Evolutionary conservation across 2,888 invertebrate species (phyloP), one percentile per base, ranked within the genome.

Genomic region (Lypha dubia): DNA sequence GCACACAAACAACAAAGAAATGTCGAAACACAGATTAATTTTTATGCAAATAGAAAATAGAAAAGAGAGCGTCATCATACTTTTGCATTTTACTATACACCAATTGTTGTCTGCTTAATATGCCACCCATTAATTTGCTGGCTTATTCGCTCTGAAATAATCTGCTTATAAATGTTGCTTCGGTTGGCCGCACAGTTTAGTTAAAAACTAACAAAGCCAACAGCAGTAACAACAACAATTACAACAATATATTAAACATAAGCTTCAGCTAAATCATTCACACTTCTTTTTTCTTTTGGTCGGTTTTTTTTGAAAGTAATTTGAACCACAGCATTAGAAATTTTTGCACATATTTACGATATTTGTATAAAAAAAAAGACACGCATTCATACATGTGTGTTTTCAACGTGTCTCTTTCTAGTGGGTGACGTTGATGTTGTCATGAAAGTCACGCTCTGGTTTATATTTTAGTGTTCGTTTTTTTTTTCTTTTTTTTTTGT

Each of bases 401-500:
- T 71, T 76, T 17, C 32, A 38, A 51, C 44, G 44, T n/a, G 46
- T 65, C 41, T 46, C 41, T 71, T 44, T 51, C 13, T 71, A 22
- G 77, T 68, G 83, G 83, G 83, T 79, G 75, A 75, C 53, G 38
- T 44, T 75, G 71, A 71, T 75, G 83, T 79, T 84, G 79, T 79
- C 68, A 79, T 74, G 74, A 41, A 74, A 79, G 68, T 74, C 62
- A 79, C 79, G 83, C 53, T 74, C 32, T 70, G 79, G 11, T 82
- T 83, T 80, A 53, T 60, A n/a, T n/a, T n/a, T n/a, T n/a, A n/a
- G n/a, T n/a, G n/a, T n/a, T n/a, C n/a, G n/a, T n/a, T n/a, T n/a
- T 28, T 32, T 44, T 67, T 67, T 35, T 6, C 28, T 17, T 65
- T 60, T 49, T 68, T 58, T 46, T 20, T 24, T 68, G 7, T 56